Base-by-base conservation (phyloP, 2,113 vertebrate species). In the Periophthalmodon schlosseri region DNA sequence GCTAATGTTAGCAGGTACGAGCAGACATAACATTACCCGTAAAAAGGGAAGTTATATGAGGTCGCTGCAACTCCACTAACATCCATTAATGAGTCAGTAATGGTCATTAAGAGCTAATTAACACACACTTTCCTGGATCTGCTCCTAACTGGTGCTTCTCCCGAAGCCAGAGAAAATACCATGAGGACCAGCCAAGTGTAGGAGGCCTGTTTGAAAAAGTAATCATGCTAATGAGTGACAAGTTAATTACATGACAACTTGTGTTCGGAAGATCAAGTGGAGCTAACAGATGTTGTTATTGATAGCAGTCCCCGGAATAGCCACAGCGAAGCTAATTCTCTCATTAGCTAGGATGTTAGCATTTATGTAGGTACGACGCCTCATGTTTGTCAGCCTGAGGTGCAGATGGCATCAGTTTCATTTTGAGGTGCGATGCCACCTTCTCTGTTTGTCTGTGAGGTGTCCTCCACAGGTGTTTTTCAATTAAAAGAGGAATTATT, bases 61-160 rank as follows among this genome's bases (percentile, higher is more conserved):
- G 95, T 96, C 96, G 95, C 24, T 0, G 36, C 47, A 0, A 46
- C 47, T 2, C 76, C 70, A 95, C 94, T 93, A 95, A 95, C 93
- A 94, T 92, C 94, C 91, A 88, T 92, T 97, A 96, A 96, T 96
- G 95, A 96, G 95, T 96, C 97, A 96, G 95, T 96, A 96, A 96
- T 94, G 94, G 95, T 94, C 95, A 96, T 97, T 96, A 96, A 95
- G 96, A 92, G 89, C 91, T 94, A 96, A 96, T 98, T 96, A 97
- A 95, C 95, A 94, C 92, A 94, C 93, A 94, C 2, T 28, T 28
- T 28, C 28, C 28, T 28, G 28, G 28, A 28, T 28, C 28, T 28
- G 1, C 3, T 28, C 28, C 94, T 95, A 96, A 96, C 95, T 95
- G 91, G 77, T 63, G 88, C 92, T 79, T 86, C 68, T 82, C 91